Evolutionary conservation across 2,113 vertebrate genomes (phyloP).

Genomic region (Gymnogyps californianus): DNA sequence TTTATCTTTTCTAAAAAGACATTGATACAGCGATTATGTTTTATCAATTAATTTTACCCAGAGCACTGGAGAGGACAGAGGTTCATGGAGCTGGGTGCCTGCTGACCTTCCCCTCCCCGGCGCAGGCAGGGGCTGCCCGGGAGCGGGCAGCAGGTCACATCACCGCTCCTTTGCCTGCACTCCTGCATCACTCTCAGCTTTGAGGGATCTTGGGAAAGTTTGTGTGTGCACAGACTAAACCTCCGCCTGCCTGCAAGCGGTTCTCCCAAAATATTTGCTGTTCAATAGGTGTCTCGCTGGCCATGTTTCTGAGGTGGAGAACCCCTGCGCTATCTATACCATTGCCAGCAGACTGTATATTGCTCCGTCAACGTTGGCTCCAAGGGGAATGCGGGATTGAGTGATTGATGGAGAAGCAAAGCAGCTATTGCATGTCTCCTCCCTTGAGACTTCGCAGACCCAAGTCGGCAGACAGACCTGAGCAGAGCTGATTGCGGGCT

Average conservation of each 20-base stretch:
- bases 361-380: not conserved
- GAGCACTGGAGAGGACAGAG: not conserved
- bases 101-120: not conserved
- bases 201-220: not conserved
- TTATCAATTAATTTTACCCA: conserved; percentile 44
- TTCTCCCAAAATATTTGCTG: not conserved
- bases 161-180: not conserved
- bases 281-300: not conserved
- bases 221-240: not conserved
- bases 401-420: not conserved
- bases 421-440: not conserved
- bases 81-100: not conserved
- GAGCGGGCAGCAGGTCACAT: not conserved
- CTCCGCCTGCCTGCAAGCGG: not conserved
- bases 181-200: not conserved
- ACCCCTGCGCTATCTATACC: not conserved
- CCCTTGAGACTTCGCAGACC: not conserved
- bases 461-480: not conserved
- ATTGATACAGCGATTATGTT: conserved; percentile 47
- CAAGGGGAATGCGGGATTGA: not conserved
- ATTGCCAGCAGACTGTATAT: not conserved
- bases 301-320: not conserved
- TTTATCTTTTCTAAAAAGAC: conserved; percentile 64
- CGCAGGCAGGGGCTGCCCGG: not conserved
- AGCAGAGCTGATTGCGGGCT: not conserved